Conservation (phyloP, 2,797 vertebrate species). For the Sebastes goodei region DNA sequence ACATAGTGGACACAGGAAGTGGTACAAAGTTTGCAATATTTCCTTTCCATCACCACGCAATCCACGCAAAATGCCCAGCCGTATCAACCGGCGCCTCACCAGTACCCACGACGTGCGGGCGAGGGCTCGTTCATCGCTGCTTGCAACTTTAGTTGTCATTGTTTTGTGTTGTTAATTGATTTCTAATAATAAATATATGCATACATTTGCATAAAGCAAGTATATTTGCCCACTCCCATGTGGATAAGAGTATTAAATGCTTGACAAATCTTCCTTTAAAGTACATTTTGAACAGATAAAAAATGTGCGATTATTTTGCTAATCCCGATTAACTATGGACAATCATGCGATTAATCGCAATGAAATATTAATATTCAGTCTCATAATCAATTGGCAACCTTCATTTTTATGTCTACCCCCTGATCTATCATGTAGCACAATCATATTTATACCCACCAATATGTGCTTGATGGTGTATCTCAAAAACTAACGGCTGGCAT, state of each 20-base stretch:
- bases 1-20: background rate
- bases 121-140: background rate
- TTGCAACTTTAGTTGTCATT: background rate
- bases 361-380: background rate
- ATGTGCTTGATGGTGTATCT: background rate
- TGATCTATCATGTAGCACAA: background rate
- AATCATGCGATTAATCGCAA: background rate
- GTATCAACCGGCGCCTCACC: too few species aligned
- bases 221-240: background rate
- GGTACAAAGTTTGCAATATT: background rate
- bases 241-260: background rate
- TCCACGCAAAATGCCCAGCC: background rate
- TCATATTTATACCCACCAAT: background rate
- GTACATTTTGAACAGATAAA: background rate
- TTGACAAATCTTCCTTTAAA: background rate
- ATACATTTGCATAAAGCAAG: background rate
- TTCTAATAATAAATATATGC: background rate
- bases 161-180: background rate
- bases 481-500: background rate
- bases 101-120: rapidly evolving
- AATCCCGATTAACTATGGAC: background rate
- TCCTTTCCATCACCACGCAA: background rate
- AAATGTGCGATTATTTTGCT: background rate
- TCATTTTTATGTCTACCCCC: background rate
- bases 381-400: background rate